Evolutionary conservation across 2,113 vertebrate species (phyloP), one percentile per base, ranked within the genome.

Genomic region (Mormyrus lacerda): DNA sequence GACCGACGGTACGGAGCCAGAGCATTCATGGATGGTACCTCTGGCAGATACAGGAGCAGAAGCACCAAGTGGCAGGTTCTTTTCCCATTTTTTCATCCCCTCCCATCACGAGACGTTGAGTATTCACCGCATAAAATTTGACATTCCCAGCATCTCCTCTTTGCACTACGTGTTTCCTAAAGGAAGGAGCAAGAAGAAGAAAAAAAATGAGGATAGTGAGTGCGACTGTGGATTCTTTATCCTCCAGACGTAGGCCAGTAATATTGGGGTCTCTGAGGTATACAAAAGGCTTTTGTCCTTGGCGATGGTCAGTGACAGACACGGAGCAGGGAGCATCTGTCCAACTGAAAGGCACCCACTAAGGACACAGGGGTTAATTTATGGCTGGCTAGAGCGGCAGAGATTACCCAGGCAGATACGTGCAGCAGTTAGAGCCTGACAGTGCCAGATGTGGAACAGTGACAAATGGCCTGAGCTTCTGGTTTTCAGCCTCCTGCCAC

Each of bases 381-480:
- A 86, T 86, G 48, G 24, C 24, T 86, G 85, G 27, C 48, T 8
- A 35, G 48, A 53, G 47, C 13, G 2, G 31, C 35, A 31, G 85
- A 50, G 45, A 45, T 51, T 87, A 79, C 55, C 85, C 73, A 48
- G 19, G 85, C 61, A 42, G 61, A 19, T 19, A 48, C 35, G 42
- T 4, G 21, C 31, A 79, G 47, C 85, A 90, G 50, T 13, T 58
- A 47, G 76, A 15, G 84, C 86, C 91, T 92, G 90, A 89, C 92
- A 92, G 69, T 42, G 42, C 90, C 91, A 92, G 91, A 91, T 93
- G 92, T 89, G 90, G 85, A 48, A 13, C 85, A 69, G 42, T 91
- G 69, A 90, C 84, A 90, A 92, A 92, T 83, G 76, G 79, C 61
- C 27, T 9, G 47, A 31, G 8, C 24, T 27, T 85, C 83, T 48